Evolutionary conservation across 2,113 vertebrate species (phyloP).

Genomic region (Cyprichromis sp.): DNA sequence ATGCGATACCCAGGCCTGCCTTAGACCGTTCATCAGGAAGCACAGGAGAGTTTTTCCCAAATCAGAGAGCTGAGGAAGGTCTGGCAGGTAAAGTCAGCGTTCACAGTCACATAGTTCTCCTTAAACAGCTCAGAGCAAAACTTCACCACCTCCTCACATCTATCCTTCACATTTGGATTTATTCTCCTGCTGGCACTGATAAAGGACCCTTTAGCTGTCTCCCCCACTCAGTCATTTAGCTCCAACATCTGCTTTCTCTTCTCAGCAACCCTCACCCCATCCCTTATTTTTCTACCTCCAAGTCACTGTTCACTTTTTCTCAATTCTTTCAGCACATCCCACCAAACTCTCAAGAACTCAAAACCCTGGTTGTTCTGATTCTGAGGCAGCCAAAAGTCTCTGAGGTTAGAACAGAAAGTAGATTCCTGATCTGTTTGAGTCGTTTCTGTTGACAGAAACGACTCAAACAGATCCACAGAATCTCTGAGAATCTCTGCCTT

Average conservation of each 20-base stretch:
- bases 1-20: not conserved
- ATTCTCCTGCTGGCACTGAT: not conserved
- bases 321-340: not conserved
- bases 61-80: not conserved
- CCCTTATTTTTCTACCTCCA: not conserved
- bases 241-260: not conserved
- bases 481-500: no score
- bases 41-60: not conserved
- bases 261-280: not conserved
- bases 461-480: no score
- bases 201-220: not conserved
- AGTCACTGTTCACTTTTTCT: not conserved
- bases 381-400: not conserved
- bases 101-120: not conserved
- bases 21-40: not conserved
- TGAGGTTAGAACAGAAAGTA: not conserved
- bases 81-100: not conserved
- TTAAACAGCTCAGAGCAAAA: not conserved
- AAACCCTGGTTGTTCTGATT: not conserved
- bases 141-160: not conserved
- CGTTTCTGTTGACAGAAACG: not conserved
- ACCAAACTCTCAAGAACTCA: not conserved
- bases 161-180: not conserved
- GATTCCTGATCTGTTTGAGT: not conserved
- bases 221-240: not conserved